These are phyloP conservation scores for Propithecus coquereli DNA, from an alignment of 2,113 vertebrate species.

Conservation along the genomic window DNA sequence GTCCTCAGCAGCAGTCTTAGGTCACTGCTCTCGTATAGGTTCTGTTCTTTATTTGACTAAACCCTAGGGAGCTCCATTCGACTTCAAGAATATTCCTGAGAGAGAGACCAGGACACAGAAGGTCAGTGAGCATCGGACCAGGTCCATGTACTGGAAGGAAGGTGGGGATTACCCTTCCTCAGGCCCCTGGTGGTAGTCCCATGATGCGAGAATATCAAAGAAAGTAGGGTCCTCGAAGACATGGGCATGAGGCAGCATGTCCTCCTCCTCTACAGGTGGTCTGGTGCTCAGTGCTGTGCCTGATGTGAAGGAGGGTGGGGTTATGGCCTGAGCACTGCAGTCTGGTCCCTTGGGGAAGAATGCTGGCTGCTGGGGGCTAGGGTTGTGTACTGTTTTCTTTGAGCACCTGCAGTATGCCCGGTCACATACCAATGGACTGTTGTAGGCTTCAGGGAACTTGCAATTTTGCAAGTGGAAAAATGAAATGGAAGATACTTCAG, in stretches of 20 bases:
- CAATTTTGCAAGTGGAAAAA: not conserved
- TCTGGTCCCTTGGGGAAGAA: not conserved
- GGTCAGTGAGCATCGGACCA: not conserved
- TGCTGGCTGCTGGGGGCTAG: not conserved
- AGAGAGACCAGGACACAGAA: not conserved
- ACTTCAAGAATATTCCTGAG: not conserved
- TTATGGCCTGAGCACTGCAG: not conserved
- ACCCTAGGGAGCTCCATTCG: not conserved
- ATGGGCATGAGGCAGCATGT: fast-evolving
- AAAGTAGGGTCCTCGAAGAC: not conserved
- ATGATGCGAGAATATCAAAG: not conserved
- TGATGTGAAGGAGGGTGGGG: not conserved
- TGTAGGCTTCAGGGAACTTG: not conserved
- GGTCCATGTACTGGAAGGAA: not conserved
- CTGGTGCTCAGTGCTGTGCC: not conserved
- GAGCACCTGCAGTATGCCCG: not conserved
- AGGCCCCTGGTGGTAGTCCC: not conserved
- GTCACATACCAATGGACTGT: not conserved
- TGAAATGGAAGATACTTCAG: not conserved
- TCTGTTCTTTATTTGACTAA: not conserved
- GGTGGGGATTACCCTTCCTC: not conserved
- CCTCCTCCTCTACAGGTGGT: not conserved
- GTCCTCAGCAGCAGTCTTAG: not conserved
- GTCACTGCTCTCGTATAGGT: not conserved
- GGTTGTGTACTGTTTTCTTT: not conserved